These are phyloP conservation scores for Nebria brevicollis DNA, from an alignment of 2,888 invertebrate genomes.

Conservation along the genomic window DNA sequence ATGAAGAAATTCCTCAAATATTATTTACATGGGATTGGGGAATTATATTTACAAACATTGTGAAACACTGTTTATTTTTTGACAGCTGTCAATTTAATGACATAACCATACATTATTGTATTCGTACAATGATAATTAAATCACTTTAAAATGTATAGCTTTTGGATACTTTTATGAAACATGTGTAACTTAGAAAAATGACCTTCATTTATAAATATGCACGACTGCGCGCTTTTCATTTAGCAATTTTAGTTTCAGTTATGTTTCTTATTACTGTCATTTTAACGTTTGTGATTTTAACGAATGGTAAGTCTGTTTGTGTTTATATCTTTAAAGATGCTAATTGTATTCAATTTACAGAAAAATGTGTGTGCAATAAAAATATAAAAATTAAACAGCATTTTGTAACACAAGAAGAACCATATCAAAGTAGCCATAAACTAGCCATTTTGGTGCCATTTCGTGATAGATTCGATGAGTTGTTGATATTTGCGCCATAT, in stretches of 20 bases:
- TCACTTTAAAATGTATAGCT: background rate
- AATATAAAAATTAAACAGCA: slow-evolving; percentile 37
- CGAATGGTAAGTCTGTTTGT: slow-evolving; percentile 53
- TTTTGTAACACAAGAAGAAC: slow-evolving; percentile 34
- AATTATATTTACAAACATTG: background rate
- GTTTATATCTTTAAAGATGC: slow-evolving; percentile 10
- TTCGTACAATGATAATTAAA: background rate
- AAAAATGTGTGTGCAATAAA: slow-evolving; percentile 55
- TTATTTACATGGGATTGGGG: background rate
- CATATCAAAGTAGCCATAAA: slow-evolving; percentile 62
- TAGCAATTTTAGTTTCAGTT: slow-evolving; percentile 51
- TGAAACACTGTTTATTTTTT: background rate
- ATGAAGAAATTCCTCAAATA: no score
- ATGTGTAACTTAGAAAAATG: slow-evolving; percentile 15
- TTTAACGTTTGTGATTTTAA: slow-evolving; percentile 58
- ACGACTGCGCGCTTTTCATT: slow-evolving; percentile 34
- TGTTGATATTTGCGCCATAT: slow-evolving; percentile 92
- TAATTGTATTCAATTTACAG: slow-evolving; percentile 51
- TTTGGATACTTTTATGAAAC: slow-evolving; percentile 10
- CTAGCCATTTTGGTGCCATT: slow-evolving; percentile 95
- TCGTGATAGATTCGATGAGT: slow-evolving; percentile 94
- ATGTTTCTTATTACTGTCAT: slow-evolving; percentile 53
- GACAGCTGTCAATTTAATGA: background rate
- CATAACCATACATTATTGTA: background rate
- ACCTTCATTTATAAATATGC: slow-evolving; percentile 18